Percentiles rank a stretch among this genome's conserved stretches.
Evolutionary conservation across 2,113 vertebrate genomes (phyloP).

Genomic region (Noturus placidus): DNA sequence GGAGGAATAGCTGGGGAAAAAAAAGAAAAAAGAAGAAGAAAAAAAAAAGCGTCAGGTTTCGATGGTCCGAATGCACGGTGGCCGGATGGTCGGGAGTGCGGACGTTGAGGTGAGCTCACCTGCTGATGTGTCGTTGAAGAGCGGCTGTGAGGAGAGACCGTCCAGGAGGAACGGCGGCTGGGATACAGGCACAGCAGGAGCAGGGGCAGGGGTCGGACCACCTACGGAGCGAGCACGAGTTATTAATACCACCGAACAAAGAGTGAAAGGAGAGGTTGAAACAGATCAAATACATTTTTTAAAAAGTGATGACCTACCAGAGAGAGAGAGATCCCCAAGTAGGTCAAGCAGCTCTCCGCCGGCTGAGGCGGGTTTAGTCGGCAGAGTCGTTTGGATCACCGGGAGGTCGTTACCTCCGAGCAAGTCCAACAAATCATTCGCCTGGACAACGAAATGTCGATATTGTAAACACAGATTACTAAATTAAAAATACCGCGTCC

Average conservation of each 20-base stretch:
- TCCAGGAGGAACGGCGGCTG: conserved; percentile 90
- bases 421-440: conserved; percentile 94
- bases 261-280: neutral
- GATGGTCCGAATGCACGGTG: no score
- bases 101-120: conserved; percentile 66
- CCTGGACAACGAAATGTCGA: conserved; percentile 69
- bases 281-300: neutral
- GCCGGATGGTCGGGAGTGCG: no score
- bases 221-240: conserved; percentile 54
- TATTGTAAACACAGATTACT: neutral
- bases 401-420: conserved; percentile 88
- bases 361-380: conserved; percentile 85
- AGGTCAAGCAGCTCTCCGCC: conserved; percentile 96
- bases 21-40: neutral
- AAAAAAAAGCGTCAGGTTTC: neutral
- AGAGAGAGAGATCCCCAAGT: conserved; percentile 88
- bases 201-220: conserved; percentile 76
- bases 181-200: conserved; percentile 74
- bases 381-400: conserved; percentile 85
- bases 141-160: conserved; percentile 85
- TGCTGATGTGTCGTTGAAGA: conserved; percentile 91
- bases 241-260: neutral
- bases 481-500: no score
- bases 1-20: conserved; percentile 95
- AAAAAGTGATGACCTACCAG: conserved; percentile 72